Conservation (phyloP, 2,888 invertebrate species). For the Drosophila robusta region DNA sequence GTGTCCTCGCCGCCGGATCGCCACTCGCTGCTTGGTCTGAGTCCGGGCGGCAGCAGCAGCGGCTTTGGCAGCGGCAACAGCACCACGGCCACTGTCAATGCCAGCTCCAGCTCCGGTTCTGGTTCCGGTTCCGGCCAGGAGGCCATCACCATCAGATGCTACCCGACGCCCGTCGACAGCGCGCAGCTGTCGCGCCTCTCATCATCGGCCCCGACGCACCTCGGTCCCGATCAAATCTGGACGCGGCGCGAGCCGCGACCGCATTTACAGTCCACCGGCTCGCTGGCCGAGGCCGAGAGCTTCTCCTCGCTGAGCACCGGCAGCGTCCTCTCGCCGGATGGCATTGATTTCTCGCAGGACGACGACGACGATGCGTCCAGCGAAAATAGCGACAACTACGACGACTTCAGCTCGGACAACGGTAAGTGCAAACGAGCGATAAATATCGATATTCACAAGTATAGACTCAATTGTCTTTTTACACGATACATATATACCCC, state of each 20-base stretch:
- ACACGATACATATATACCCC: too few species aligned
- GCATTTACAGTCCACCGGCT: constrained; percentile 93
- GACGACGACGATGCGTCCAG: constrained; percentile 94
- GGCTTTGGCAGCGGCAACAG: constrained; percentile 82
- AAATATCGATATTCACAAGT: not conserved
- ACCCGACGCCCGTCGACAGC: constrained; percentile 70
- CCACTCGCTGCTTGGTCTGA: constrained; percentile 86
- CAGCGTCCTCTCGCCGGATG: constrained; percentile 93
- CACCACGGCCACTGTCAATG: constrained; percentile 37
- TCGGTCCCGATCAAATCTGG: constrained; percentile 93
- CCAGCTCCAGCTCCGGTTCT: constrained; percentile 24
- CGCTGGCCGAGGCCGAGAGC: constrained; percentile 93
- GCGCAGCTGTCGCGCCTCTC: constrained; percentile 88
- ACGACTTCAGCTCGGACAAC: constrained; percentile 93
- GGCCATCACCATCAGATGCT: constrained; percentile 47
- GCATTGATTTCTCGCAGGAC: constrained; percentile 90
- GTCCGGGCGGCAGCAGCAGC: constrained; percentile 84
- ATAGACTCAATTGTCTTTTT: too few species aligned
- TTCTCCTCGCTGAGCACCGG: constrained; percentile 93
- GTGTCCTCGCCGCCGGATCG: constrained; percentile 86
- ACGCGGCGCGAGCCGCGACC: constrained; percentile 94
- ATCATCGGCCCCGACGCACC: constrained; percentile 94
- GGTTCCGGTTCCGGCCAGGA: constrained; percentile 30
- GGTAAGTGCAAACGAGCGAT: constrained; percentile 83
- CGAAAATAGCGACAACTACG: constrained; percentile 94